Evolutionary conservation across 2,888 invertebrate species (phyloP), one percentile per base, ranked within the genome.

Genomic region (Dicyrtomina minuta): DNA sequence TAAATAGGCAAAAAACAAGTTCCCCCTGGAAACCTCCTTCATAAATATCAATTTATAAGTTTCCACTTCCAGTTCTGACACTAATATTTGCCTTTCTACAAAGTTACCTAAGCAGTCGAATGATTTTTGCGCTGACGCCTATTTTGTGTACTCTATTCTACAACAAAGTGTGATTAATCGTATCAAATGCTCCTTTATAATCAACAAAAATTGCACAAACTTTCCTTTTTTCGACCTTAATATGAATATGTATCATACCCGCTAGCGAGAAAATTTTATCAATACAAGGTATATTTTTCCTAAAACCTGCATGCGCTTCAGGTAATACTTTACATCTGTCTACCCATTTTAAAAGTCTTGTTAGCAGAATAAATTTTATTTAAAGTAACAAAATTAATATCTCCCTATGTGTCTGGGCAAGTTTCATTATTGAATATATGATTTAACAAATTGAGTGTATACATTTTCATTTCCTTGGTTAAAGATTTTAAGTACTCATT

Each of bases 391-490:
- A 74, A 27, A 0, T 67, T 43, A 12, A 75, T 74, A 0, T 70
- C 71, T 20, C 74, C 24, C 26, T 75, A 75, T 39, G 70, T 75
- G 46, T 1, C 13, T 2, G 74, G 75, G n/a, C 69, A n/a, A n/a
- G n/a, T n/a, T n/a, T n/a, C n/a, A n/a, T n/a, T n/a, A n/a, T n/a
- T n/a, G n/a, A n/a, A n/a, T n/a, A n/a, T n/a, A n/a, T n/a, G n/a
- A n/a, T n/a, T n/a, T n/a, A n/a, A n/a, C n/a, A n/a, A n/a, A n/a
- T n/a, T n/a, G n/a, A n/a, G n/a, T n/a, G n/a, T n/a, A n/a, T n/a
- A n/a, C 56, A 0, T 3, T 13, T 6, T 27, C 20, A 6, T 70
- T 59, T 0, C 74, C 71, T 62, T 75, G 72, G 58, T 75, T 74
- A 33, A 65, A 68, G 10, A 74, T 4, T 65, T 70, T 70, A 1